A percentile compares a stretch with the other conserved stretches of the same genome.
phyloP scores from a whole-genome alignment of 2,797 vertebrate species.

The Eulemur mongoz region DNA sequence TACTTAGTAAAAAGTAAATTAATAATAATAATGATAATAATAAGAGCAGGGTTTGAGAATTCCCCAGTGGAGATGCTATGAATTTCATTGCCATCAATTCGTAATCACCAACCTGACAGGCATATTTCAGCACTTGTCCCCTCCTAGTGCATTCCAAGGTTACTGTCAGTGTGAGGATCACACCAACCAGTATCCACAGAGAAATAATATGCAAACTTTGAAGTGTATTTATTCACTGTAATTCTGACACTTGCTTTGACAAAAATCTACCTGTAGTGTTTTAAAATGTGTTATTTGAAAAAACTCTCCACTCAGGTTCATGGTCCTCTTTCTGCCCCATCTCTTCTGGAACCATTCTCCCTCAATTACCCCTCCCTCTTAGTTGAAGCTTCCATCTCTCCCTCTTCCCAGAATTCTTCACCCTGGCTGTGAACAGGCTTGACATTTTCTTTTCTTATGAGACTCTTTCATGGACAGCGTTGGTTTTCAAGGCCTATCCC shows the following conservation, averaged over 20 bases:
- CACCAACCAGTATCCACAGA: not conserved
- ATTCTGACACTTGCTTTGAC: not conserved
- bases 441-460: not conserved
- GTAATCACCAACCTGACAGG: not conserved
- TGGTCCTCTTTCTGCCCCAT: not conserved
- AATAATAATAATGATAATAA: not conserved
- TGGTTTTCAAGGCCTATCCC: not conserved
- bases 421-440: not conserved
- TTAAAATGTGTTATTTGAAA: not conserved
- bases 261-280: not conserved
- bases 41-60: not conserved
- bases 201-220: not conserved
- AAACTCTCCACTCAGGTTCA: not conserved
- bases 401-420: not conserved
- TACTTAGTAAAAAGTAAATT: not conserved
- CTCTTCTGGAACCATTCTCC: not conserved
- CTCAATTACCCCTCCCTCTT: not conserved
- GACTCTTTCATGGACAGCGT: not conserved
- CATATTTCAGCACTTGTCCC: not conserved
- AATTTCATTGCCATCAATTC: not conserved
- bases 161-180: not conserved
- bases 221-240: not conserved
- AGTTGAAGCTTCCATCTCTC: not conserved
- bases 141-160: not conserved
- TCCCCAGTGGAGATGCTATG: not conserved